phyloP scores from a whole-genome alignment of 2,888 invertebrate species.

The Drosophila kokeensis region DNA sequence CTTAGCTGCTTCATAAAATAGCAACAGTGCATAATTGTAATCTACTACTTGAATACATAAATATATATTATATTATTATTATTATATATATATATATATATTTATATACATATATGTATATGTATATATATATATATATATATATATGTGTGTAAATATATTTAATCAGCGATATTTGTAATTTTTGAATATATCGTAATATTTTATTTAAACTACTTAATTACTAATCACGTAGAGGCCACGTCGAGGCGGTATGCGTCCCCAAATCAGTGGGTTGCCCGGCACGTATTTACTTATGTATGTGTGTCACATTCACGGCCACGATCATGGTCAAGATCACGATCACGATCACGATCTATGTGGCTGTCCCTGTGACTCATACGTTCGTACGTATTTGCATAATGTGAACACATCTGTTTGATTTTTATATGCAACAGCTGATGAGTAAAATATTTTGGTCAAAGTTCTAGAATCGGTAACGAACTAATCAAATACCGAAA shows the following conservation, averaged over 20 bases:
- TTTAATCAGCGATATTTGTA: constrained; percentile 31
- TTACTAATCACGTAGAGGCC: constrained; percentile 62
- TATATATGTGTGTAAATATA: constrained; percentile 24
- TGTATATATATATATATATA: not conserved
- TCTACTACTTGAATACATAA: constrained; percentile 8
- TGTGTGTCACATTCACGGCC: not conserved
- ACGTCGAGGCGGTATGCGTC: constrained; percentile 83
- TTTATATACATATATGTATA: constrained; percentile 6
- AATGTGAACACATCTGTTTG: constrained; percentile 9
- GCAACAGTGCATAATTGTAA: constrained; percentile 38
- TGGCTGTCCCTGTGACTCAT: not conserved
- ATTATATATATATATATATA: not conserved
- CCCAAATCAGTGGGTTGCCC: constrained; percentile 59
- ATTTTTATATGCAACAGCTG: constrained; percentile 61
- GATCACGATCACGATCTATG: not conserved
- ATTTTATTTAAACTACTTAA: constrained; percentile 18
- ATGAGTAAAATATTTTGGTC: constrained; percentile 83
- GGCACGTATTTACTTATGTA: constrained; percentile 18
- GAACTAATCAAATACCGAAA: constrained; percentile 11
- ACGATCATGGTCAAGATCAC: not conserved
- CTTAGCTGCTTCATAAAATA: constrained; percentile 36
- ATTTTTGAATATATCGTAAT: constrained; percentile 12
- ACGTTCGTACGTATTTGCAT: constrained; percentile 19
- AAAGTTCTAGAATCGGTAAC: constrained; percentile 58
- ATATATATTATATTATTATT: not conserved